A percentile compares a stretch with the other conserved stretches of the same genome.
Conservation (phyloP, 2,888 invertebrate species). For the Andrena flavipes region DNA sequence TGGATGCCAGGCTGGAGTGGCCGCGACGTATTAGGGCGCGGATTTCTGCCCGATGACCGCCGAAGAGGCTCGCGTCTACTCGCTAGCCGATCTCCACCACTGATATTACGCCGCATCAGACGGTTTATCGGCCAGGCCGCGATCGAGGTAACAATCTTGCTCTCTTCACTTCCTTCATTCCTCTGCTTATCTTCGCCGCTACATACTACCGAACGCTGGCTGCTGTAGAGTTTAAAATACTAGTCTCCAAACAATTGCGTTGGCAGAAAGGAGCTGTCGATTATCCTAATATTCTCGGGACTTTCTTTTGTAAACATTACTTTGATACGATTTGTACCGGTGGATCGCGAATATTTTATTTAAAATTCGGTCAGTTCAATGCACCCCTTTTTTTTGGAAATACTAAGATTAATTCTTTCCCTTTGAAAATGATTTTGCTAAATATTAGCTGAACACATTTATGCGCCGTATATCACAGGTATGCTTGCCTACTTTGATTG, state of each 20-base stretch:
- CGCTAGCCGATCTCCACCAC: constrained; percentile 36
- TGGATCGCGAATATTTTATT: too few species aligned
- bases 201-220: neutral
- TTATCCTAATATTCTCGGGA: neutral
- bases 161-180: constrained; percentile 21
- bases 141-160: constrained; percentile 41
- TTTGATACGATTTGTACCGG: neutral
- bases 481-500: too few species aligned
- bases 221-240: neutral
- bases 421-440: too few species aligned
- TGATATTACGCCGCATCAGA: constrained; percentile 50
- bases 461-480: too few species aligned
- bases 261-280: neutral
- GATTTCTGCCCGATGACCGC: constrained; percentile 58
- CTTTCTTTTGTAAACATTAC: neutral
- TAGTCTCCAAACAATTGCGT: too few species aligned
- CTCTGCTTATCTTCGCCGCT: neutral
- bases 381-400: too few species aligned
- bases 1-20: constrained; percentile 54
- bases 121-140: constrained; percentile 40
- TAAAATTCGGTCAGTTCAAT: too few species aligned
- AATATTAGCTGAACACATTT: too few species aligned
- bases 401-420: too few species aligned
- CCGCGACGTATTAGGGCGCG: constrained; percentile 55
- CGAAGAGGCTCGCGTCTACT: constrained; percentile 27